These are phyloP conservation scores for Trachymyrmex cornetzi DNA, from an alignment of 1,140 invertebrate genomes.

Conservation along the genomic window DNA sequence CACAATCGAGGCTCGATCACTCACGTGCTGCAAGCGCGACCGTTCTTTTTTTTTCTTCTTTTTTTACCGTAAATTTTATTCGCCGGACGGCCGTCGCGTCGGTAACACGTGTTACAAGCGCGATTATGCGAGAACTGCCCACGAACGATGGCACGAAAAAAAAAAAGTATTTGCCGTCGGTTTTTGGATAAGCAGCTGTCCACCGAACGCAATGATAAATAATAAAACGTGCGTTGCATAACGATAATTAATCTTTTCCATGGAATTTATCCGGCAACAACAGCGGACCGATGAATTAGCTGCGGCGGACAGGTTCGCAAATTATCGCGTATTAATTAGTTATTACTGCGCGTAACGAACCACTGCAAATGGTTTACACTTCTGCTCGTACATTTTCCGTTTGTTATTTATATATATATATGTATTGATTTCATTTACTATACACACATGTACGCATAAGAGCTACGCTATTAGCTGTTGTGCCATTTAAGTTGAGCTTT, in stretches of 20 bases:
- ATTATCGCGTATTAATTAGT: constrained; percentile 60
- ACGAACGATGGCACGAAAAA: constrained; percentile 26
- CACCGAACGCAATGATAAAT: constrained; percentile 28
- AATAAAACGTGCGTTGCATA: constrained; percentile 33
- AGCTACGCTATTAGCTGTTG: constrained; percentile 8
- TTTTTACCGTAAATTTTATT: constrained; percentile 35
- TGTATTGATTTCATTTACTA: constrained; percentile 37
- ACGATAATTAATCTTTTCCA: constrained; percentile 58
- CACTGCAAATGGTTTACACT: constrained; percentile 40
- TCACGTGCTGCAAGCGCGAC: constrained; percentile 29
- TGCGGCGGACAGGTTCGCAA: constrained; percentile 47
- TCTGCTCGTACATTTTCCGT: constrained; percentile 27
- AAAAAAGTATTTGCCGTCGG: constrained; percentile 34
- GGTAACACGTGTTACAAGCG: constrained; percentile 42
- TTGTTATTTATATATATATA: constrained; percentile 38
- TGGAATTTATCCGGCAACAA: constrained; percentile 34
- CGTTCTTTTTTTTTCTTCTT: neutral
- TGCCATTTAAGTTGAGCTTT: constrained; percentile 25
- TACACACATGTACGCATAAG: neutral
- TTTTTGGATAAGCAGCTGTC: constrained; percentile 51
- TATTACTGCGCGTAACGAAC: constrained; percentile 56
- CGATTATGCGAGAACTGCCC: constrained; percentile 27
- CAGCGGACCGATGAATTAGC: constrained; percentile 52
- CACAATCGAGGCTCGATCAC: constrained; percentile 47
- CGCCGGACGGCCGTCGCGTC: constrained; percentile 4